phyloP scores from a whole-genome alignment of 2,113 vertebrate species.

The Scatophagus argus region DNA sequence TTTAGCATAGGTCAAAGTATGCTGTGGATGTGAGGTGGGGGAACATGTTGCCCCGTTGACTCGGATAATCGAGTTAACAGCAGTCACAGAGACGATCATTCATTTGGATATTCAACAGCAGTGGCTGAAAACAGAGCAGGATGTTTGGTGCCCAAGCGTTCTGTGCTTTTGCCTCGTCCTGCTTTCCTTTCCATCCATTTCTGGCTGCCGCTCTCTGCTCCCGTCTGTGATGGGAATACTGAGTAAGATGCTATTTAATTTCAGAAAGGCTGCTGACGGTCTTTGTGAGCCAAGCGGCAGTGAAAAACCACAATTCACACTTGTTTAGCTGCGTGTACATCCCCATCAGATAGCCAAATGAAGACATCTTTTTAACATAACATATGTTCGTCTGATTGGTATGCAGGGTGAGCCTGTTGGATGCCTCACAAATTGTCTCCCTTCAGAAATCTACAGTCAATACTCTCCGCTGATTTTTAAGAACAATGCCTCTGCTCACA shows the following conservation, averaged over 20 bases:
- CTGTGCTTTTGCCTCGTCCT: slow-evolving; percentile 72
- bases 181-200: slow-evolving; percentile 80
- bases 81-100: slow-evolving; percentile 19
- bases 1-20: slow-evolving; percentile 24
- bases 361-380: slow-evolving; percentile 69
- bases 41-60: slow-evolving; percentile 55
- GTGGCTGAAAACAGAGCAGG: slow-evolving; percentile 29
- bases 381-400: slow-evolving; percentile 74
- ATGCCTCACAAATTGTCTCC: slow-evolving; percentile 69
- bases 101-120: slow-evolving; percentile 37
- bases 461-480: slow-evolving; percentile 55
- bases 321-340: slow-evolving; percentile 62
- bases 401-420: slow-evolving; percentile 70
- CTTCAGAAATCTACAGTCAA: slow-evolving; percentile 71
- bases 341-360: slow-evolving; percentile 54
- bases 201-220: slow-evolving; percentile 81
- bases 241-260: slow-evolving; percentile 87
- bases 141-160: slow-evolving; percentile 58
- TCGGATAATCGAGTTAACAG: slow-evolving; percentile 32
- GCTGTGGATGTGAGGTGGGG: slow-evolving; percentile 38
- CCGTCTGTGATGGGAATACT: slow-evolving; percentile 87
- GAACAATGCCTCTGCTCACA: slow-evolving; percentile 61
- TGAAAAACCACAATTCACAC: slow-evolving; percentile 53
- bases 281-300: slow-evolving; percentile 77
- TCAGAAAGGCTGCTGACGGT: slow-evolving; percentile 82